Percentiles rank a stretch among this genome's conserved stretches.
phyloP scores from a whole-genome alignment of 2,113 vertebrate species.

The Poicephalus gulielmi region DNA sequence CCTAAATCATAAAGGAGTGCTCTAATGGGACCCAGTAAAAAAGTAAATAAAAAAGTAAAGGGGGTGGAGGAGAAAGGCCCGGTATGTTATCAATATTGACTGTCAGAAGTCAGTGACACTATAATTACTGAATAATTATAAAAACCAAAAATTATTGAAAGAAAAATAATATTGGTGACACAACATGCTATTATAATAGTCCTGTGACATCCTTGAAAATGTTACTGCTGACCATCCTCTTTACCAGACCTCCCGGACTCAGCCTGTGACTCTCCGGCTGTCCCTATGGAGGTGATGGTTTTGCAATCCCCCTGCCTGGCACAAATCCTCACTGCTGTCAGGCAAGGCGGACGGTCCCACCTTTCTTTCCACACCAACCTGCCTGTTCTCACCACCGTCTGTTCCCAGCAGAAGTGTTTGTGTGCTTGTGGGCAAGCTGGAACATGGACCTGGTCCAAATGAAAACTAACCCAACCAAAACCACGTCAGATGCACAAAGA shows the following conservation, averaged over 20 bases:
- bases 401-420: constrained; percentile 31
- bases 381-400: constrained; percentile 6
- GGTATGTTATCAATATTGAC: background rate
- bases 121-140: background rate
- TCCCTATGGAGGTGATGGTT: background rate
- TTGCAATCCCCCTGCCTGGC: background rate
- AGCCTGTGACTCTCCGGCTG: background rate
- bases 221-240: background rate
- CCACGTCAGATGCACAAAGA: background rate
- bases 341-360: background rate
- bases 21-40: background rate
- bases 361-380: constrained; percentile 37
- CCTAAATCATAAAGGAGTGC: background rate
- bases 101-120: background rate
- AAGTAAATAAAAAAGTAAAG: too few species aligned
- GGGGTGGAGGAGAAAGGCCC: too few species aligned
- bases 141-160: background rate
- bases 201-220: background rate
- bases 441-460: background rate
- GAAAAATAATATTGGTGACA: background rate
- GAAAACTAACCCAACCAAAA: constrained; percentile 39
- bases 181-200: background rate
- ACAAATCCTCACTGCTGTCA: background rate
- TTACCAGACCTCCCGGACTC: background rate
- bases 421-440: constrained; percentile 16